Evolutionary conservation across 1,140 invertebrate genomes (phyloP).

Genomic region (Orchestia grillus): DNA sequence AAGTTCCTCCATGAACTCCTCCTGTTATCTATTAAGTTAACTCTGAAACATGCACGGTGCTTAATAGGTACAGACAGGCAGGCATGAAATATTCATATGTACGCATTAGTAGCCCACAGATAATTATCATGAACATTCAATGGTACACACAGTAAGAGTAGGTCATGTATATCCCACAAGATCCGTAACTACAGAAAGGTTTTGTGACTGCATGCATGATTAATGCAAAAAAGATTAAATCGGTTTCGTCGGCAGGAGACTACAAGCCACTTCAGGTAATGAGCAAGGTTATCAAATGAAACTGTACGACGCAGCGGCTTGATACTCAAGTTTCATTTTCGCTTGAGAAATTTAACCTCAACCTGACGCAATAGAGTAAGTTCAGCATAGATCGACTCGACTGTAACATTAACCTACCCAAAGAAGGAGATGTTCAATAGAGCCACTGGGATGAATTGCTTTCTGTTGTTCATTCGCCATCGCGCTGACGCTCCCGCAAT

Average conservation of each 20-base stretch:
- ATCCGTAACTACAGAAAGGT: not conserved
- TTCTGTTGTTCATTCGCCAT: no score
- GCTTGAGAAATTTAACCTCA: not conserved
- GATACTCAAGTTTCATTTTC: not conserved
- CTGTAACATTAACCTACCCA: no score
- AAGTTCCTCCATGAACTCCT: not conserved
- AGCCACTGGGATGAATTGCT: no score
- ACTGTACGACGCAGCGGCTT: not conserved
- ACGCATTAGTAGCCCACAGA: not conserved
- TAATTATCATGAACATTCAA: not conserved
- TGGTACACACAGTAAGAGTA: not conserved
- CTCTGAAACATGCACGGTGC: not conserved
- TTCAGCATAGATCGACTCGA: no score
- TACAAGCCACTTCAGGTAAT: not conserved
- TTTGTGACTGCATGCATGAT: not conserved
- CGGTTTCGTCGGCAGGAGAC: not conserved
- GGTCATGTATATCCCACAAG: not conserved
- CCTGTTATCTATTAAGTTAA: not conserved
- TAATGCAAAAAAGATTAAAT: not conserved
- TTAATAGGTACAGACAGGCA: not conserved
- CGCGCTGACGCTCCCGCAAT: no score
- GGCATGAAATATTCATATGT: not conserved
- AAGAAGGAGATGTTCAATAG: no score
- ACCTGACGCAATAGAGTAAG: no score
- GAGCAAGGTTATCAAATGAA: not conserved